Evolutionary conservation across 2,888 invertebrate species (phyloP).

Genomic region (Hyalella azteca): DNA sequence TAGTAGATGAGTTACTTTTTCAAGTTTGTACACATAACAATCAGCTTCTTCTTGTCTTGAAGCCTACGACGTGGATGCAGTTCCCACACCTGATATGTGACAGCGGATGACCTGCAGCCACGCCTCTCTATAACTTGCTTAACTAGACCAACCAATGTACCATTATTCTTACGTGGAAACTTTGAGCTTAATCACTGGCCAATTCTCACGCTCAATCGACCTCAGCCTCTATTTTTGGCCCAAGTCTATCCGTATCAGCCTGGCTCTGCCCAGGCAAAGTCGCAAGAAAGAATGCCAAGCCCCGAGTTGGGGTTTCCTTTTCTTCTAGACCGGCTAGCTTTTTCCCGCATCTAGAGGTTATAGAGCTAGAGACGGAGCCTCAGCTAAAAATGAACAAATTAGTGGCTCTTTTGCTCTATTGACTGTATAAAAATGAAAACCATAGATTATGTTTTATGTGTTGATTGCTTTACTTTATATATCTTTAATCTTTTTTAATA

Average conservation of each 20-base stretch:
- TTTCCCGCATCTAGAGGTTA: background rate
- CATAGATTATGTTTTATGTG: too few relatives aligned
- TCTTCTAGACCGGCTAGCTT: background rate
- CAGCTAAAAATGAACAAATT: background rate
- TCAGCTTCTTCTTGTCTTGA: too few relatives aligned
- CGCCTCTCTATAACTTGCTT: background rate
- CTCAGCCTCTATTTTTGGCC: constrained; percentile 32
- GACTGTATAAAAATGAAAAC: too few relatives aligned
- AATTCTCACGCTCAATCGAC: constrained; percentile 37
- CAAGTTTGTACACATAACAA: too few relatives aligned
- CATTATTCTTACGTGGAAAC: constrained; percentile 34
- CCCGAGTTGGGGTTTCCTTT: constrained; percentile 25
- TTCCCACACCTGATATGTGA: background rate
- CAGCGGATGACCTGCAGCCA: background rate
- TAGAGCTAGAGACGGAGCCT: background rate
- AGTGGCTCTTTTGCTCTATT: too few relatives aligned
- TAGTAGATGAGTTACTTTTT: too few relatives aligned
- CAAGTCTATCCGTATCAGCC: constrained; percentile 32
- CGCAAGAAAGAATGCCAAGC: constrained; percentile 25
- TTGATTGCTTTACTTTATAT: too few relatives aligned
- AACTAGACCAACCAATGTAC: background rate
- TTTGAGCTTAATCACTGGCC: constrained; percentile 34
- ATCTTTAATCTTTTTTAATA: too few relatives aligned
- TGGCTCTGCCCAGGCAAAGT: constrained; percentile 11
- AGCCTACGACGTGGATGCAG: too few relatives aligned